Conservation (phyloP, 2,113 vertebrate genomes). For the Mastomys coucha region DNA sequence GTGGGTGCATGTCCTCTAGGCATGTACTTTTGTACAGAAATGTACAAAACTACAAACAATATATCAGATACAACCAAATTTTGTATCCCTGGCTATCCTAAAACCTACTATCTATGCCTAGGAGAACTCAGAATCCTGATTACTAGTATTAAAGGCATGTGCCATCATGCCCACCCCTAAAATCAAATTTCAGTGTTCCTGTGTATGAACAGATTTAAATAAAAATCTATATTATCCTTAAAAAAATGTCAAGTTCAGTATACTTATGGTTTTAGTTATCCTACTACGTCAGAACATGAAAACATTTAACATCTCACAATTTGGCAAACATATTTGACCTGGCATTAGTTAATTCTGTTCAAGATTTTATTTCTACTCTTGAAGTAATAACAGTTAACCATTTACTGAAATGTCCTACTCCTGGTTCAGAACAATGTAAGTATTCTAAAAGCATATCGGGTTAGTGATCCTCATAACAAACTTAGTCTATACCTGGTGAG, state of each 20-base stretch:
- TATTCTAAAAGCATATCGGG: neutral
- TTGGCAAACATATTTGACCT: neutral
- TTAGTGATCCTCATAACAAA: slow-evolving; percentile 9
- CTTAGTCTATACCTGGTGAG: neutral
- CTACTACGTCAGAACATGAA: neutral
- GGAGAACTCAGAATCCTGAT: neutral
- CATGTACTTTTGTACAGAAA: neutral
- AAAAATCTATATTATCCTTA: neutral
- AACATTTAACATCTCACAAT: neutral
- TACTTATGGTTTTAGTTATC: neutral
- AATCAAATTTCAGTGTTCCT: neutral
- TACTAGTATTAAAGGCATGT: neutral
- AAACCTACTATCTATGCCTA: neutral
- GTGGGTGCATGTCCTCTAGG: neutral
- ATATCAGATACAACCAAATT: neutral
- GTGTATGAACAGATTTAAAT: neutral
- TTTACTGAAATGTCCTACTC: neutral
- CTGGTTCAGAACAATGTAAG: neutral
- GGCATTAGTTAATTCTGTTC: neutral
- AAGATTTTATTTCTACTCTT: neutral
- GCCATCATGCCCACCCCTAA: neutral
- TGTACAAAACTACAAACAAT: neutral
- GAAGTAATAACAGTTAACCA: neutral
- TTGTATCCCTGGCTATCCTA: neutral
- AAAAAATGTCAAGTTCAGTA: neutral